Percentiles rank a stretch among this genome's conserved stretches.
These are phyloP conservation scores for Drosophila nigrodunni DNA, from an alignment of 1,140 invertebrate genomes.

Conservation along the genomic window DNA sequence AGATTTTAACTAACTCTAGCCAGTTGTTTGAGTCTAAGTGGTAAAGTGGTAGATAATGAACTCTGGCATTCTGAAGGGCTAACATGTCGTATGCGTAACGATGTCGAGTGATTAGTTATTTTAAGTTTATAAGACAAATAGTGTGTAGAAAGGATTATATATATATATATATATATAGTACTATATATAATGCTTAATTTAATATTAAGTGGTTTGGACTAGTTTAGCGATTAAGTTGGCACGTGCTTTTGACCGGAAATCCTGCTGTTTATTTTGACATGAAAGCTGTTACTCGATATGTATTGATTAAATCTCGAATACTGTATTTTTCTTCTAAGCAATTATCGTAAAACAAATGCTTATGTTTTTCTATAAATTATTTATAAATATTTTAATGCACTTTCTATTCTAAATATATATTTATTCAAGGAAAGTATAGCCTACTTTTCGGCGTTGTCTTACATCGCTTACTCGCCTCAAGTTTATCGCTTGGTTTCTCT, in stretches of 20 bases:
- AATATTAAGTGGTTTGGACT: too few species aligned
- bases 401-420: neutral
- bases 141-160: neutral
- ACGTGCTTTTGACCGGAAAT: too few species aligned
- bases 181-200: neutral
- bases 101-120: neutral
- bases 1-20: slow-evolving; percentile 8
- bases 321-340: too few species aligned
- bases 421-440: slow-evolving; percentile 38
- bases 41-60: slow-evolving; percentile 6
- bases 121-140: too few species aligned
- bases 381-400: neutral
- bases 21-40: neutral
- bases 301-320: too few species aligned
- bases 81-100: slow-evolving; percentile 10
- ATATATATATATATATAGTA: neutral
- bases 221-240: too few species aligned
- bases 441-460: slow-evolving; percentile 51
- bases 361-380: too few species aligned
- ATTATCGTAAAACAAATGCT: neutral
- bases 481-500: slow-evolving; percentile 12
- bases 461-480: neutral
- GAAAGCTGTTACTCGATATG: too few species aligned
- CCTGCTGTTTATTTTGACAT: too few species aligned
- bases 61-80: neutral